phyloP scores from a whole-genome alignment of 2,113 vertebrate genomes.

The Ammodytes marinus region DNA sequence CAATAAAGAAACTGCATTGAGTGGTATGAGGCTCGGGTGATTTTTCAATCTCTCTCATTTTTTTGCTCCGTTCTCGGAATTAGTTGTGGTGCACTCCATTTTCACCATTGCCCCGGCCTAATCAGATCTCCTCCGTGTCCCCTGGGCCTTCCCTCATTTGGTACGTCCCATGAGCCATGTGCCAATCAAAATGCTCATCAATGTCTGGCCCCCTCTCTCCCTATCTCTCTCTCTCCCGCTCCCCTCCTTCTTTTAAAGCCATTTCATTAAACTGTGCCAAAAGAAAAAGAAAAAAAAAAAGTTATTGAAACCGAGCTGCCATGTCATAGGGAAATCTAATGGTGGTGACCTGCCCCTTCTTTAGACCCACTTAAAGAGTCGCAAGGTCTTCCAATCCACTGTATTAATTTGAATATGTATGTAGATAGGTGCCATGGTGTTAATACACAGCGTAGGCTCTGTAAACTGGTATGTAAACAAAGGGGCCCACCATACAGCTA shows the following conservation, averaged over 20 bases:
- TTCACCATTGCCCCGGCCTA: constrained; percentile 70
- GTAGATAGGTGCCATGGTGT: not conserved
- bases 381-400: not conserved
- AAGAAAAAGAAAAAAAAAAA: constrained; percentile 33
- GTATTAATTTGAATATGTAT: not conserved
- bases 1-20: constrained; percentile 73
- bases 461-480: no score
- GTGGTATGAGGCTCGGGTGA: constrained; percentile 51
- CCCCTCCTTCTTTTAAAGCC: constrained; percentile 44
- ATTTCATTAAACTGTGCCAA: constrained; percentile 67
- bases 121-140: constrained; percentile 72
- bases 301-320: constrained; percentile 46
- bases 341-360: not conserved
- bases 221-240: constrained; percentile 24
- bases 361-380: not conserved
- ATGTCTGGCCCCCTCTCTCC: constrained; percentile 58
- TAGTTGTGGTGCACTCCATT: constrained; percentile 78
- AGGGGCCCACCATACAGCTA: no score
- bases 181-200: constrained; percentile 82
- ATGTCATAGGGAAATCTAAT: constrained; percentile 13
- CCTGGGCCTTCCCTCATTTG: constrained; percentile 72
- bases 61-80: constrained; percentile 68
- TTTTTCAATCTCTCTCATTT: constrained; percentile 72
- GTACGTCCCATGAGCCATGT: constrained; percentile 77
- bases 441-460: no score